Percentiles rank a stretch among this genome's conserved stretches.
phyloP scores from a whole-genome alignment of 2,888 invertebrate genomes.

The Lochmaea crataegi region DNA sequence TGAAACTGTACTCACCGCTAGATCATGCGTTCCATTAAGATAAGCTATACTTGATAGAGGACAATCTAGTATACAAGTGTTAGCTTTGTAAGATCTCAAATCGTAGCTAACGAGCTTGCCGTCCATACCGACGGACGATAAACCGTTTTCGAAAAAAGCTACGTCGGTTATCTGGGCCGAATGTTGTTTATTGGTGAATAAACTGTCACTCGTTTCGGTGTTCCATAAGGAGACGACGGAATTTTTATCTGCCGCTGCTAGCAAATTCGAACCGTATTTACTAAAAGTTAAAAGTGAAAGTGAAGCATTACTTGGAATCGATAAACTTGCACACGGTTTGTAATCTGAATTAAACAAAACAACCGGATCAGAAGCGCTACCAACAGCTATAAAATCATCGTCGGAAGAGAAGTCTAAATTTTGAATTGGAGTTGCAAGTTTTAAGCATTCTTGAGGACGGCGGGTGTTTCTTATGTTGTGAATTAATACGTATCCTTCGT shows the following conservation, averaged over 20 bases:
- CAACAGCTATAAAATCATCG: constrained; percentile 52
- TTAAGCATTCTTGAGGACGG: constrained; percentile 26
- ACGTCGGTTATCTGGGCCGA: constrained; percentile 48
- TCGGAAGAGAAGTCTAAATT: constrained; percentile 54
- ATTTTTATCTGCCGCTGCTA: constrained; percentile 50
- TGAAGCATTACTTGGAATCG: constrained; percentile 49
- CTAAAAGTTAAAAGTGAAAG: constrained; percentile 47
- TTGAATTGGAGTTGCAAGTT: constrained; percentile 40
- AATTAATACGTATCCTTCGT: constrained; percentile 51
- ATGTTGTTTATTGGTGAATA: constrained; percentile 45
- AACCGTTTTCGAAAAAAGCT: constrained; percentile 45
- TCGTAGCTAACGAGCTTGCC: constrained; percentile 50
- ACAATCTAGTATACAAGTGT: constrained; percentile 47
- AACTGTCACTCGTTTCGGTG: constrained; percentile 44
- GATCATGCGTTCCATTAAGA: constrained; percentile 45
- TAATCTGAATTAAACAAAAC: constrained; percentile 47
- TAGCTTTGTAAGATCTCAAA: constrained; percentile 40
- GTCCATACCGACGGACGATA: constrained; percentile 51
- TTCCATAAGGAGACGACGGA: constrained; percentile 50
- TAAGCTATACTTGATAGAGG: constrained; percentile 49
- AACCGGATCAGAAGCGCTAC: constrained; percentile 47
- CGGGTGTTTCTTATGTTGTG: constrained; percentile 50
- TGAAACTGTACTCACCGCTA: constrained; percentile 50
- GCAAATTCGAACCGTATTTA: constrained; percentile 41
- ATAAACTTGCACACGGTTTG: constrained; percentile 48